Evolutionary conservation across 2,888 invertebrate genomes (phyloP).

Genomic region (Andrena chrysosceles): DNA sequence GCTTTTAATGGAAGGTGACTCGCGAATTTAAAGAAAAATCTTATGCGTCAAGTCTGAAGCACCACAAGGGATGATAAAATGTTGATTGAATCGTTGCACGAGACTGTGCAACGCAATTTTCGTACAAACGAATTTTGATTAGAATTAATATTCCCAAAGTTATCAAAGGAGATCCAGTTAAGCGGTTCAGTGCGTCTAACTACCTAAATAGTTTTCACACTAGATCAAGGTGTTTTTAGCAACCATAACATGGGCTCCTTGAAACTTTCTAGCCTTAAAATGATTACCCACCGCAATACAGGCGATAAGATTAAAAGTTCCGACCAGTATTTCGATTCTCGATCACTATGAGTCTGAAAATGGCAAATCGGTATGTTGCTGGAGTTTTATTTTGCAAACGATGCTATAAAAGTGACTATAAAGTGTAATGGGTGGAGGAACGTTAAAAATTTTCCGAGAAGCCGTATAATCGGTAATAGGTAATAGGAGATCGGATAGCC

Average conservation of each 20-base stretch:
- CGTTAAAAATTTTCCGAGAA: neutral
- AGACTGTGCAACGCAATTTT: too few relatives aligned
- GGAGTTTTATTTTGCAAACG: slow-evolving; percentile 14
- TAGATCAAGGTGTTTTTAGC: neutral
- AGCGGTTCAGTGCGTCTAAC: neutral
- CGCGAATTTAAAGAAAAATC: too few relatives aligned
- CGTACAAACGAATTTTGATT: too few relatives aligned
- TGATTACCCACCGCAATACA: neutral
- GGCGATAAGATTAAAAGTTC: neutral
- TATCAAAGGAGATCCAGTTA: too few relatives aligned
- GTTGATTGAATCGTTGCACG: too few relatives aligned
- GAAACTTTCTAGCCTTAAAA: neutral
- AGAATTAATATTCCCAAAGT: too few relatives aligned
- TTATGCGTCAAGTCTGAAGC: too few relatives aligned
- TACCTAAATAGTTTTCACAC: slow-evolving; percentile 22
- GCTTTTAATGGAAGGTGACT: too few relatives aligned
- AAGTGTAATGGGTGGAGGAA: neutral
- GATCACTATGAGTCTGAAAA: neutral
- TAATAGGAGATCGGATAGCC: too few relatives aligned
- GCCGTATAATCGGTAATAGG: neutral
- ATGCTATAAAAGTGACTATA: slow-evolving; percentile 12
- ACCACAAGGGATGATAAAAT: too few relatives aligned
- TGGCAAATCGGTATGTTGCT: neutral
- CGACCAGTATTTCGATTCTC: neutral
- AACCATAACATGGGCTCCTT: neutral